Conservation (phyloP, 2,888 invertebrate genomes). For the Orchestes rusci region DNA sequence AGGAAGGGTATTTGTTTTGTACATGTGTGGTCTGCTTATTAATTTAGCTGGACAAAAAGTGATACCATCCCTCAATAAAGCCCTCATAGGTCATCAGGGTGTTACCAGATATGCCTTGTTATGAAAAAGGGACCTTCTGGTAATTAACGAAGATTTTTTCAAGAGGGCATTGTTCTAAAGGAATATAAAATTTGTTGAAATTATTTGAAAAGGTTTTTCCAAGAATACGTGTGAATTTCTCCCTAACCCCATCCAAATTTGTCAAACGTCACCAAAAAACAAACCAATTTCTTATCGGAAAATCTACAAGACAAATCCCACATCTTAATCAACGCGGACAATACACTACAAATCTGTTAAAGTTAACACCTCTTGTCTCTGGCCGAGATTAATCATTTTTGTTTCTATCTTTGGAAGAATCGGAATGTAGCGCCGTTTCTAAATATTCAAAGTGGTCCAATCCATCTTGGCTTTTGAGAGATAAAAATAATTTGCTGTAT, state of each 20-base stretch:
- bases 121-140: conserved; percentile 9
- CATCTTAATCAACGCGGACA: conserved; percentile 21
- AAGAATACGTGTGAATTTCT: too few relatives aligned
- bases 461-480: conserved; percentile 17
- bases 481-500: conserved; percentile 18
- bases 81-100: conserved; percentile 16
- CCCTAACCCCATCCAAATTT: too few relatives aligned
- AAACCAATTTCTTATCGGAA: conserved; percentile 19
- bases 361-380: conserved; percentile 31
- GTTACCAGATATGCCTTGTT: conserved; percentile 9
- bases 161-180: too few relatives aligned
- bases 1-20: conserved; percentile 14
- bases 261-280: conserved; percentile 20
- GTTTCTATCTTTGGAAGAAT: conserved; percentile 14
- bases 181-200: too few relatives aligned
- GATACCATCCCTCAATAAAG: conserved; percentile 11
- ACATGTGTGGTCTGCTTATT: conserved; percentile 32
- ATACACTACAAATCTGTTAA: conserved; percentile 33
- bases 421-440: conserved; percentile 12
- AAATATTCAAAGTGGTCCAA: conserved; percentile 15
- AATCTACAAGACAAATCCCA: conserved; percentile 20
- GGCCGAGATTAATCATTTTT: conserved; percentile 21
- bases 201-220: too few relatives aligned
- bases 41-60: conserved; percentile 26
- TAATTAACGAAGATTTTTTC: conserved; percentile 5